phyloP scores from a whole-genome alignment of 2,888 invertebrate species.

The Drosophila limbata region DNA sequence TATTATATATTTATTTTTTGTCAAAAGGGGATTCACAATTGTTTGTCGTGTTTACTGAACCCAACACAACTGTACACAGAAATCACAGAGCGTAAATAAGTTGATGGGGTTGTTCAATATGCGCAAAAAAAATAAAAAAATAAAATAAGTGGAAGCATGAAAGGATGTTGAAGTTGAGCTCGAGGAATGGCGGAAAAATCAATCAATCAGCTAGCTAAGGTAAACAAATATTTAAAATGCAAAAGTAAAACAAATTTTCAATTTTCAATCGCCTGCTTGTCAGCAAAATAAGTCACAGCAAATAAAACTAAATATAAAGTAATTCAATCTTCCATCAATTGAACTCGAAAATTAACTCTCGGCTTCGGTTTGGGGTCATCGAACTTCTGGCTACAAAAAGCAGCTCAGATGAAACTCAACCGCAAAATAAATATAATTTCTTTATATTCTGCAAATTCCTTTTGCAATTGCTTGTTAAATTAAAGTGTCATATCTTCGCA shows the following conservation, averaged over 20 bases:
- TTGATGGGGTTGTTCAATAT: slow-evolving; percentile 37
- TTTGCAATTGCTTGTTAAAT: slow-evolving; percentile 4
- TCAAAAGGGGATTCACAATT: slow-evolving; percentile 7
- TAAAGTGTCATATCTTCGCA: slow-evolving; percentile 9
- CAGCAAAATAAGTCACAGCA: slow-evolving; percentile 23
- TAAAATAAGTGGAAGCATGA: not conserved
- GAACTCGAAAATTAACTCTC: slow-evolving; percentile 22
- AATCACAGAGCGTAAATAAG: slow-evolving; percentile 43
- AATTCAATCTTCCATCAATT: slow-evolving; percentile 24
- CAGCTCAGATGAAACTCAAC: not conserved
- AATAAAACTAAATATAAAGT: slow-evolving; percentile 12
- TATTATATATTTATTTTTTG: not conserved
- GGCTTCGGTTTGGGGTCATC: slow-evolving; percentile 4
- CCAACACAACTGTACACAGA: slow-evolving; percentile 47
- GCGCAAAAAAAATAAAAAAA: slow-evolving; percentile 20
- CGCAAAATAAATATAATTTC: slow-evolving; percentile 13
- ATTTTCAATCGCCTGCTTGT: slow-evolving; percentile 21
- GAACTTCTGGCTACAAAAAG: slow-evolving; percentile 5
- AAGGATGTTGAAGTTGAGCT: not conserved
- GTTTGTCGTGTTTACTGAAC: slow-evolving; percentile 45
- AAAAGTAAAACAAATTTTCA: slow-evolving; percentile 32
- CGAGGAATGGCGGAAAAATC: slow-evolving; percentile 7
- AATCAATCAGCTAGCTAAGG: slow-evolving; percentile 39
- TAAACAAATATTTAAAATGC: slow-evolving; percentile 42
- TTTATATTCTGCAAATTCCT: slow-evolving; percentile 15